Evolutionary conservation across 2,113 vertebrate species (phyloP), one percentile per base, ranked within the genome.

Genomic region (Callionymus lyra): DNA sequence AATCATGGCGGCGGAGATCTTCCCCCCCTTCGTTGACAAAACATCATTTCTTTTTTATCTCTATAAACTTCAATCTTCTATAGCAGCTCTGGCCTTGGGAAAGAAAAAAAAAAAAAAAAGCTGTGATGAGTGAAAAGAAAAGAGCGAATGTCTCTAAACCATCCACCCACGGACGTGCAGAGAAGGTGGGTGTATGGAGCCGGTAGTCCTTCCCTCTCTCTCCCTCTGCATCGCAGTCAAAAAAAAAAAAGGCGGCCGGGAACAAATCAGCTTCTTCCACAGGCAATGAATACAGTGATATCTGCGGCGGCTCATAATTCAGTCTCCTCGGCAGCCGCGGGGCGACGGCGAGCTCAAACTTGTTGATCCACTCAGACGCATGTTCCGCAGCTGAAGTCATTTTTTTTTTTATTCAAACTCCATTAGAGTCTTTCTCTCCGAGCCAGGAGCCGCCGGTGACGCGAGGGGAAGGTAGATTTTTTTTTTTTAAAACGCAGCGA

Each of bases 101-200:
- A 45, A 16, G n/a, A 34, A 6, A 44, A 16, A 40, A 60, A 47
- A 46, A 65, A 56, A 53, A 65, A 60, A 70, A 74, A 72, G 63
- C 64, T 44, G 72, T 45, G 63, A 64, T 63, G 71, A 74, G 61
- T 62, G n/a, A 62, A 66, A 72, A 76, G 65, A 70, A 72, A 72
- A 71, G 61, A 62, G 60, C 60, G 65, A 74, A 65, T 42, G 61
- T 76, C 77, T 84, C 56, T 53, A 65, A 80, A 79, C 70, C 78
- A 71, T 77, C 83, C 82, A 47, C 84, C 83, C 76, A 68, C 82
- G 41, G 74, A 80, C 65, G 48, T 42, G 49, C 76, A 67, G 77
- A 81, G 82, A 64, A 82, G 73, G 84, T 84, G 82, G 82, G 82
- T 65, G 80, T 84, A 60, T 69, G 65, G 61, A 80, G 68, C 77